A percentile compares a stretch with the other conserved stretches of the same genome.
Evolutionary conservation across 2,797 vertebrate species (phyloP).

Genomic region (Psittacula derbiana): DNA sequence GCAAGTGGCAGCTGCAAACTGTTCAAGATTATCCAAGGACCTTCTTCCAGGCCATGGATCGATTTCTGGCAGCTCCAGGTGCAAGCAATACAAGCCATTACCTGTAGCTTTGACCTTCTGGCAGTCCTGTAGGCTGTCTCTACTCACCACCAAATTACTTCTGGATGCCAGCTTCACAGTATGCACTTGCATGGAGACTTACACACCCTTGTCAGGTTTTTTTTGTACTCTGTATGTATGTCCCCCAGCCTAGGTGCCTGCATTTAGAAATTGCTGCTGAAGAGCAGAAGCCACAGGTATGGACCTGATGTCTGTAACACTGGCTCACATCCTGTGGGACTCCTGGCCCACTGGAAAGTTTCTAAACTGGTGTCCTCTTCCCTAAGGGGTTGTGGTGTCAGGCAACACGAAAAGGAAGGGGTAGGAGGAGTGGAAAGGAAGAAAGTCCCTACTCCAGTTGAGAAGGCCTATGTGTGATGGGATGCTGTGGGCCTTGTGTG

Average conservation of each 20-base stretch:
- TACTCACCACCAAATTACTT: not conserved
- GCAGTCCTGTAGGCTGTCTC: not conserved
- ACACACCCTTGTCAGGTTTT: accelerated
- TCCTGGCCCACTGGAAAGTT: not conserved
- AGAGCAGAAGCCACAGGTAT: not conserved
- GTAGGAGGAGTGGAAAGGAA: not conserved
- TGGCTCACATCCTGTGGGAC: not conserved
- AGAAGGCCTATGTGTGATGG: not conserved
- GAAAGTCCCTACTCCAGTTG: not conserved
- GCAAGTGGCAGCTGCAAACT: not conserved
- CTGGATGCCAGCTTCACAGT: not conserved
- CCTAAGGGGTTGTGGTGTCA: not conserved
- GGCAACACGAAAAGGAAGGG: not conserved
- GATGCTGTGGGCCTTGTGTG: not conserved
- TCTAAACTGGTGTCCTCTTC: not conserved
- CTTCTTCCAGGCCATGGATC: not conserved
- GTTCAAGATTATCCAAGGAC: not conserved
- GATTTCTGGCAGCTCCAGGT: not conserved
- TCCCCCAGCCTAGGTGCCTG: not conserved
- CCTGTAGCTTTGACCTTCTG: not conserved
- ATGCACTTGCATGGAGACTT: accelerated
- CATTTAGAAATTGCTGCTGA: not conserved
- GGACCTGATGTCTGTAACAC: not conserved
- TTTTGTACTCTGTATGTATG: not conserved
- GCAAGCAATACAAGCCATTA: not conserved